Conservation (phyloP, 1,140 invertebrate genomes). For the Chrysopa pallens region DNA sequence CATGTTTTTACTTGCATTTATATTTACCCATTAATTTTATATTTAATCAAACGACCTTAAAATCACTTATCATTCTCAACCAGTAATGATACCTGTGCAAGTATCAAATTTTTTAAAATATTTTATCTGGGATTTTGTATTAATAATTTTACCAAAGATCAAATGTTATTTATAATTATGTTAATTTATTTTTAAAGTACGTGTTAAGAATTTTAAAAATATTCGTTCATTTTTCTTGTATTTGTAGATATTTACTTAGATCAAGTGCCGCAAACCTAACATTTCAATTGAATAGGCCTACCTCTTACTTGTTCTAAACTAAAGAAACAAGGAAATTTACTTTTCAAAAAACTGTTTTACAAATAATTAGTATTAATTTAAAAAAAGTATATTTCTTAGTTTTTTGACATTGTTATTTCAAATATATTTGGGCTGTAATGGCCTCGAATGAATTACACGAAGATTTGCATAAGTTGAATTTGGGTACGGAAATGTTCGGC, state of each 20-base stretch:
- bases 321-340: background rate
- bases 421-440: background rate
- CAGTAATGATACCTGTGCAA: background rate
- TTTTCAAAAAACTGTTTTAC: background rate
- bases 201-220: too few relatives aligned
- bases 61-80: slow-evolving; percentile 4
- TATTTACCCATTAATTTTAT: too few relatives aligned
- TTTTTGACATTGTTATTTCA: too few relatives aligned
- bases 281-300: background rate
- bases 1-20: background rate
- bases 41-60: background rate
- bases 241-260: background rate
- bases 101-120: background rate
- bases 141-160: too few relatives aligned
- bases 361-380: background rate
- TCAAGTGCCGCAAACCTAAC: slow-evolving; percentile 2
- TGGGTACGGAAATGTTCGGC: slow-evolving; percentile 11
- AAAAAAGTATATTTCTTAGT: background rate
- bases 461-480: background rate
- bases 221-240: background rate
- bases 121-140: too few relatives aligned
- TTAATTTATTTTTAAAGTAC: too few relatives aligned
- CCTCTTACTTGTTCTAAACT: background rate
- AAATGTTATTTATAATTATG: too few relatives aligned
- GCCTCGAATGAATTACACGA: background rate